Percentiles rank a stretch among this genome's conserved stretches.
phyloP scores from a whole-genome alignment of 2,797 vertebrate genomes.

The Hemibagrus guttatus region DNA sequence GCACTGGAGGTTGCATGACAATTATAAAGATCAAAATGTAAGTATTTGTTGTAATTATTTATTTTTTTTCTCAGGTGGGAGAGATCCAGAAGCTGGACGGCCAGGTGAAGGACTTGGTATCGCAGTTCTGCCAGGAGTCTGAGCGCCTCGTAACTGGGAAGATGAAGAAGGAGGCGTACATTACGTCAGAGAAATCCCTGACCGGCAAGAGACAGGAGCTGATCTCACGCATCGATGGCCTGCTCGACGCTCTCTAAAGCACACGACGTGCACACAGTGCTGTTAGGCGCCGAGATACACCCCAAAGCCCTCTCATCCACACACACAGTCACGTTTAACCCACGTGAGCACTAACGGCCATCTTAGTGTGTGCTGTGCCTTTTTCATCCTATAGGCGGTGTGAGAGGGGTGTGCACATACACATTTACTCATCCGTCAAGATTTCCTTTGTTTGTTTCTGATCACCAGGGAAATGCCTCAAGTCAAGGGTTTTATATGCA shows the following conservation, averaged over 20 bases:
- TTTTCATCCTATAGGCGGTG: slow-evolving; percentile 1
- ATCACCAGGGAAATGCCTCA: neutral
- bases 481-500: slow-evolving; percentile 7
- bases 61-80: slow-evolving; percentile 76
- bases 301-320: slow-evolving; percentile 17
- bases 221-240: slow-evolving; percentile 90
- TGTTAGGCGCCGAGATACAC: neutral
- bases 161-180: slow-evolving; percentile 95
- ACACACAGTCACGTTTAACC: neutral
- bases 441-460: slow-evolving; percentile 48
- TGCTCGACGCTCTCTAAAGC: slow-evolving; percentile 86
- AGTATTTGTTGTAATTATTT: neutral
- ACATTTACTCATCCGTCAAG: slow-evolving; percentile 32
- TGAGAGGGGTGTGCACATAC: neutral
- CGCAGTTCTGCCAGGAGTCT: slow-evolving; percentile 89
- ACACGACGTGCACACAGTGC: neutral
- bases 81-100: slow-evolving; percentile 95
- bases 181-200: slow-evolving; percentile 90
- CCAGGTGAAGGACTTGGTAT: slow-evolving; percentile 92
- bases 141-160: slow-evolving; percentile 95
- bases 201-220: slow-evolving; percentile 89
- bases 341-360: neutral
- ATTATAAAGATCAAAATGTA: neutral
- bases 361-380: slow-evolving; percentile 25
- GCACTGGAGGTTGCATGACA: neutral